These are phyloP conservation scores for Atrichornis clamosus DNA, from an alignment of 2,113 vertebrate genomes.

Conservation along the genomic window DNA sequence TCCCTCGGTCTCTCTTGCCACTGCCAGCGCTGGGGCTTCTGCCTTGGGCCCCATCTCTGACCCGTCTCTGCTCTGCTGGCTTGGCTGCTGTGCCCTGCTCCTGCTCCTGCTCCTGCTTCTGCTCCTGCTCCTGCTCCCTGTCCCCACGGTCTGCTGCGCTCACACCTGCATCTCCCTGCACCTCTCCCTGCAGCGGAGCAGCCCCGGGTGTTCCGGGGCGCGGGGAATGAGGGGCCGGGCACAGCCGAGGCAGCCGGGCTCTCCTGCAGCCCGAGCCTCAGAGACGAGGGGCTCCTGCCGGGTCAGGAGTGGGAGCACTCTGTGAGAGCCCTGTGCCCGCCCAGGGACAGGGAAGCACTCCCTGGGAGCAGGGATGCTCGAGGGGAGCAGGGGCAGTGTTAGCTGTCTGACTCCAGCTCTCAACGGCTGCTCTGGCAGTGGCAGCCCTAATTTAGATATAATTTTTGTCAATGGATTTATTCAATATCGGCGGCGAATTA, in stretches of 20 bases:
- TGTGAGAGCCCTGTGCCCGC: not conserved
- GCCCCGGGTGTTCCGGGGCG: fast-evolving
- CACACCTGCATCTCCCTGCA: not conserved
- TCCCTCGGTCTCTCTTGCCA: fast-evolving
- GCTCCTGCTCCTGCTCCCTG: not conserved
- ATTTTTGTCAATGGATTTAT: not conserved
- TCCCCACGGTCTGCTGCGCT: not conserved
- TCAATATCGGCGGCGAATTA: not conserved
- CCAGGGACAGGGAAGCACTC: not conserved
- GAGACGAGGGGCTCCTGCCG: not conserved
- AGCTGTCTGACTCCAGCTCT: not conserved
- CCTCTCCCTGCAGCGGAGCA: not conserved
- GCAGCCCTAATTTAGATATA: not conserved
- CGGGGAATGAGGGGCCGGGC: not conserved
- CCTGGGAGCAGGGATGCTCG: too few species aligned
- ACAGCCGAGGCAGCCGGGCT: not conserved
- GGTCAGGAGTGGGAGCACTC: fast-evolving
- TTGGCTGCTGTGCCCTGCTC: not conserved
- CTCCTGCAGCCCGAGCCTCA: not conserved
- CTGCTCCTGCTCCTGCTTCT: not conserved
- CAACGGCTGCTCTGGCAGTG: not conserved
- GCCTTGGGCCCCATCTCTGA: not conserved
- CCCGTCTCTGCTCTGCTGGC: not conserved
- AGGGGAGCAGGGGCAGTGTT: not conserved
- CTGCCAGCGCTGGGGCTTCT: not conserved